phyloP scores from a whole-genome alignment of 2,113 vertebrate species.

The Oncorhynchus mykiss region DNA sequence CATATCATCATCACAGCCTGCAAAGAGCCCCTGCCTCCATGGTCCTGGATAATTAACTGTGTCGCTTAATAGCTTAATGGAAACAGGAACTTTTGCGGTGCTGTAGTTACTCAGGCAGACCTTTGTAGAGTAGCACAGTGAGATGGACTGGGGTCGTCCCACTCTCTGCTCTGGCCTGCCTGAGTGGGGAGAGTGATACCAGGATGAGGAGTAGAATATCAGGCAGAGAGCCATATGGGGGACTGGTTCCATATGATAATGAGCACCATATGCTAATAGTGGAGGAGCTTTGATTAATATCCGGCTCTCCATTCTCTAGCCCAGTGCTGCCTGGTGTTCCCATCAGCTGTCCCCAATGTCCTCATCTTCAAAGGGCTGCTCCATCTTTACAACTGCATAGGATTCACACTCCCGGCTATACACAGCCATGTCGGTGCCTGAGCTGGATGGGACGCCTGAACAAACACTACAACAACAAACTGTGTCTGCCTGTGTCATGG shows the following conservation, averaged over 20 bases:
- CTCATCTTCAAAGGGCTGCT: constrained; percentile 54
- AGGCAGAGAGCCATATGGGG: constrained; percentile 41
- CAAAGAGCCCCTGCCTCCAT: constrained; percentile 68
- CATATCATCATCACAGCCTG: constrained; percentile 75
- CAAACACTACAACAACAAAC: constrained; percentile 19
- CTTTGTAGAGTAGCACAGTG: constrained; percentile 54
- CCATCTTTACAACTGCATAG: constrained; percentile 30
- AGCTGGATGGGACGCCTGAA: constrained; percentile 16
- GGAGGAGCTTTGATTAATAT: constrained; percentile 65
- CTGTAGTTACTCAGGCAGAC: constrained; percentile 66
- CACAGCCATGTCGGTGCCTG: constrained; percentile 10
- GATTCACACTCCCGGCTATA: constrained; percentile 30
- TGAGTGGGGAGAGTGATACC: constrained; percentile 48
- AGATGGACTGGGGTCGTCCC: constrained; percentile 45
- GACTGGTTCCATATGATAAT: constrained; percentile 70
- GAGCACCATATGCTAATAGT: constrained; percentile 69
- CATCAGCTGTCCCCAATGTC: constrained; percentile 57
- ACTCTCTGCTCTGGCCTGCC: constrained; percentile 33
- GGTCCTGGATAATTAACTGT: constrained; percentile 79
- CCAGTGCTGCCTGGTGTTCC: constrained; percentile 14
- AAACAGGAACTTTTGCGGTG: constrained; percentile 32
- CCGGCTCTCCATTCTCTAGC: constrained; percentile 34
- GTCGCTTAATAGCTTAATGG: constrained; percentile 72
- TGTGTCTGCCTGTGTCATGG: constrained; percentile 29
- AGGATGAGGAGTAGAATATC: constrained; percentile 23